These are phyloP conservation scores for Epizoanthus ramosus DNA, from an alignment of 92 coral and sea anemone genomes.

Conservation along the genomic window DNA sequence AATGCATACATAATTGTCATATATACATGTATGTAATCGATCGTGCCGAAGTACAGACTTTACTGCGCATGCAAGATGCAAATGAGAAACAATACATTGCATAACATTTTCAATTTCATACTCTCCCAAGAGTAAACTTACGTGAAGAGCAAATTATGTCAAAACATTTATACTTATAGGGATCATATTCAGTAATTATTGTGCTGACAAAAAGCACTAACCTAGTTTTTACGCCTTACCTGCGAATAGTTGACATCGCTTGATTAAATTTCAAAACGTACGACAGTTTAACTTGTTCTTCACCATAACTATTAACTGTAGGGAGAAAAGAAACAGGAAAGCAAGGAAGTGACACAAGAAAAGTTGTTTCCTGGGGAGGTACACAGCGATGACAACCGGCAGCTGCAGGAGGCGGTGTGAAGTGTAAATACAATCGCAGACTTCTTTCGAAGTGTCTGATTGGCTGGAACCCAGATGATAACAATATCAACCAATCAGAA, in stretches of 20 bases:
- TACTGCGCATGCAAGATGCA: too few relatives aligned
- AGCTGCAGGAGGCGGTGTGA: constrained; percentile 16
- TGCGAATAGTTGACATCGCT: constrained; percentile 46
- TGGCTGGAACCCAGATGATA: background rate
- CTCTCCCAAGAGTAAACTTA: too few relatives aligned
- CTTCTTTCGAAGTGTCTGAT: background rate
- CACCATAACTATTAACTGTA: background rate
- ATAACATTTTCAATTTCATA: too few relatives aligned
- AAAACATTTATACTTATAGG: too few relatives aligned
- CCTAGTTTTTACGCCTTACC: background rate
- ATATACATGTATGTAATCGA: too few relatives aligned
- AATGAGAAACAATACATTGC: too few relatives aligned
- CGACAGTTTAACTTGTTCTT: background rate
- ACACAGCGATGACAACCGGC: background rate
- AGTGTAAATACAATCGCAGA: background rate
- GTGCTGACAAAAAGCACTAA: too few relatives aligned
- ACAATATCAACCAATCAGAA: constrained; percentile 4
- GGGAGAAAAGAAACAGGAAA: background rate
- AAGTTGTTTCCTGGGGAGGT: background rate
- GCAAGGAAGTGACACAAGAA: constrained; percentile 15
- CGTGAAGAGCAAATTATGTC: too few relatives aligned
- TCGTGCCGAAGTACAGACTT: too few relatives aligned
- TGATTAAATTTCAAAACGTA: background rate
- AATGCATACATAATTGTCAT: too few relatives aligned
- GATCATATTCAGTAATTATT: too few relatives aligned